These are phyloP conservation scores for Mellilla xanthometata DNA, from an alignment of 2,888 invertebrate species.

Conservation along the genomic window DNA sequence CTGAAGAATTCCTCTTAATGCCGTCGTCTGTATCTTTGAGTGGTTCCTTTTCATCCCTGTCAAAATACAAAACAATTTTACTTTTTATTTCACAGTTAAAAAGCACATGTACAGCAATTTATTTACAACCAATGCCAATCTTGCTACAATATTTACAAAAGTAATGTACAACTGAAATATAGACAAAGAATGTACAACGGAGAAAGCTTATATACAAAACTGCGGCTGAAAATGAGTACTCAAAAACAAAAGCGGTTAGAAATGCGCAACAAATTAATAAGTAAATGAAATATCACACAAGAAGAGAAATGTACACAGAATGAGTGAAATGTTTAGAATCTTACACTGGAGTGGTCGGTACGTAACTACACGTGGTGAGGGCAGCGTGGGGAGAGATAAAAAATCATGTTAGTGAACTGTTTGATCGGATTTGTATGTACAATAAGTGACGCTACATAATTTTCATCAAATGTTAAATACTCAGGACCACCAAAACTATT, in stretches of 20 bases:
- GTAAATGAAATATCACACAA: slow-evolving; percentile 20
- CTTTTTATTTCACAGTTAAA: background rate
- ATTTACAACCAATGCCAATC: slow-evolving; percentile 6
- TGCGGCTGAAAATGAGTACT: slow-evolving; percentile 14
- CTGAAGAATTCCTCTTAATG: slow-evolving; percentile 88
- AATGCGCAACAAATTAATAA: slow-evolving; percentile 32
- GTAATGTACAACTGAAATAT: too few species aligned
- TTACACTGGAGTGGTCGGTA: slow-evolving; percentile 86
- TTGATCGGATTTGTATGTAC: slow-evolving; percentile 25
- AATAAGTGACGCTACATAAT: too few species aligned
- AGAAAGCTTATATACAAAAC: slow-evolving; percentile 10
- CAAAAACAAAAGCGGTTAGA: slow-evolving; percentile 15
- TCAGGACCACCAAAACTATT: slow-evolving; percentile 17
- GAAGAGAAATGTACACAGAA: slow-evolving; percentile 29
- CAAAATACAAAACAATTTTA: slow-evolving; percentile 11
- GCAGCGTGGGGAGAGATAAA: slow-evolving; percentile 75
- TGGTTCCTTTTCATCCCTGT: slow-evolving; percentile 91
- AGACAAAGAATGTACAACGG: background rate
- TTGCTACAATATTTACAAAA: slow-evolving; percentile 5
- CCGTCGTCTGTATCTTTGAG: slow-evolving; percentile 87
- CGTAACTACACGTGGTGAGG: slow-evolving; percentile 75
- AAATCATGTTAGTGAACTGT: slow-evolving; percentile 56
- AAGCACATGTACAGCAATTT: slow-evolving; percentile 30
- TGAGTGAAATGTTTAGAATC: slow-evolving; percentile 53
- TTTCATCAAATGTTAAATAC: background rate